Evolutionary conservation across 2,888 invertebrate genomes (phyloP).

Genomic region (Pemphredon lugubris): DNA sequence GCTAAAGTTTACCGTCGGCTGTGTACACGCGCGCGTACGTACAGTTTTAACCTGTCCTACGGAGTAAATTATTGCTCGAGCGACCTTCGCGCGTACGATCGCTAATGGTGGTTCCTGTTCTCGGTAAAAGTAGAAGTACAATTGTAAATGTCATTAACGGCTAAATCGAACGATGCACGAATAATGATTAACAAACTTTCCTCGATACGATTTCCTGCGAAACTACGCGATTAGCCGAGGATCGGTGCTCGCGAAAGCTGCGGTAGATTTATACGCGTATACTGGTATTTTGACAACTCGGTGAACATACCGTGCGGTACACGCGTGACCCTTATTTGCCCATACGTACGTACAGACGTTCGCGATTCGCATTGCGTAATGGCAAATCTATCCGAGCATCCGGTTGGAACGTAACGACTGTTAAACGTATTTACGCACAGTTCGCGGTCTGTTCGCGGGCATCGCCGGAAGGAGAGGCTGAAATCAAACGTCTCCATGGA

Average conservation of each 20-base stretch:
- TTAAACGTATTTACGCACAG: slow-evolving; percentile 35
- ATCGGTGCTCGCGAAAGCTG: too few species aligned
- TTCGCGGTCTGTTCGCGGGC: slow-evolving; percentile 43
- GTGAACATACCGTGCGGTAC: not conserved
- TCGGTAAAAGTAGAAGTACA: slow-evolving; percentile 14
- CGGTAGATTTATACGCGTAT: too few species aligned
- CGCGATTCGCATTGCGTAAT: slow-evolving; percentile 48
- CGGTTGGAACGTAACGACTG: slow-evolving; percentile 42
- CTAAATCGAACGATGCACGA: not conserved
- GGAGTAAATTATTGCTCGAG: slow-evolving; percentile 47
- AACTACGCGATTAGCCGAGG: too few species aligned
- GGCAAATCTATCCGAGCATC: slow-evolving; percentile 46
- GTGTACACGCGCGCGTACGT: slow-evolving; percentile 14
- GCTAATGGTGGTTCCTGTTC: slow-evolving; percentile 19
- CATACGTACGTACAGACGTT: not conserved
- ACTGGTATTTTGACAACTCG: too few species aligned
- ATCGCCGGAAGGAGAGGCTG: slow-evolving; percentile 33
- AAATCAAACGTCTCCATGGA: slow-evolving; percentile 18
- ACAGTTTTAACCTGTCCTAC: slow-evolving; percentile 32
- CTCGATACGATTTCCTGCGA: too few species aligned
- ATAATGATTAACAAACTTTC: too few species aligned
- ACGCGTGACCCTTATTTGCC: slow-evolving; percentile 1
- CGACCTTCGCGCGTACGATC: slow-evolving; percentile 47
- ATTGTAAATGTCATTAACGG: too few species aligned
- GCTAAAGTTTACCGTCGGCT: slow-evolving; percentile 46